Evolutionary conservation across 2,113 vertebrate genomes (phyloP).

Genomic region (Ictidomys tridecemlineatus): DNA sequence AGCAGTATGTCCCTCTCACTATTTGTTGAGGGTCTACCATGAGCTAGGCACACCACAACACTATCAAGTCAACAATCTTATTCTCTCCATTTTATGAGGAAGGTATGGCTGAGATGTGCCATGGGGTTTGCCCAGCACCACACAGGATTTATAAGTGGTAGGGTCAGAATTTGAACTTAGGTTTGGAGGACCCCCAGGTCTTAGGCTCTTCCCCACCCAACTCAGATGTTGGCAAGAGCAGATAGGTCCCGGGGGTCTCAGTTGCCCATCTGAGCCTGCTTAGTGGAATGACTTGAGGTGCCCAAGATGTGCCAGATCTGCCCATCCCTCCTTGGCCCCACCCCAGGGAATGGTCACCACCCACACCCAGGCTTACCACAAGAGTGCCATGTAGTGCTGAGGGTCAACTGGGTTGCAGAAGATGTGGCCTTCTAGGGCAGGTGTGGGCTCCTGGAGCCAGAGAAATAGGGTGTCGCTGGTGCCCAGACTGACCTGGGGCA

Average conservation of each 20-base stretch:
- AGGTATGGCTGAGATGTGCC: background rate
- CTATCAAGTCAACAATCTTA: background rate
- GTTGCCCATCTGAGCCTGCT: background rate
- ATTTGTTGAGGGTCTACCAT: background rate
- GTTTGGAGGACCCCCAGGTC: background rate
- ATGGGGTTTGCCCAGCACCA: background rate
- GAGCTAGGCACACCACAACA: rapidly evolving
- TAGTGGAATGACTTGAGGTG: background rate
- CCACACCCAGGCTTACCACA: conserved; percentile 90
- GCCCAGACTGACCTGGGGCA: conserved; percentile 93
- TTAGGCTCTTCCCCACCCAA: background rate
- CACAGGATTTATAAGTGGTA: rapidly evolving
- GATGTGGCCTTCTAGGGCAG: conserved; percentile 94
- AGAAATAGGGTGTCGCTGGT: conserved; percentile 97
- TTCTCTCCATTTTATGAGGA: background rate
- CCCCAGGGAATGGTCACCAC: too few species aligned
- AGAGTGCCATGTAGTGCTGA: conserved; percentile 93
- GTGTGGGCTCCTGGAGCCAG: conserved; percentile 93
- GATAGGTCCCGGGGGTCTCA: background rate
- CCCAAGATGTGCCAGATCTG: background rate
- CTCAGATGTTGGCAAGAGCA: background rate
- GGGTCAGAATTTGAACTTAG: background rate
- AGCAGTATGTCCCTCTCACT: background rate
- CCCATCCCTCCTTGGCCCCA: rapidly evolving
- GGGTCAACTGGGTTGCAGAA: conserved; percentile 94